phyloP scores from a whole-genome alignment of 2,797 vertebrate genomes.

The Sus cebifrons region DNA sequence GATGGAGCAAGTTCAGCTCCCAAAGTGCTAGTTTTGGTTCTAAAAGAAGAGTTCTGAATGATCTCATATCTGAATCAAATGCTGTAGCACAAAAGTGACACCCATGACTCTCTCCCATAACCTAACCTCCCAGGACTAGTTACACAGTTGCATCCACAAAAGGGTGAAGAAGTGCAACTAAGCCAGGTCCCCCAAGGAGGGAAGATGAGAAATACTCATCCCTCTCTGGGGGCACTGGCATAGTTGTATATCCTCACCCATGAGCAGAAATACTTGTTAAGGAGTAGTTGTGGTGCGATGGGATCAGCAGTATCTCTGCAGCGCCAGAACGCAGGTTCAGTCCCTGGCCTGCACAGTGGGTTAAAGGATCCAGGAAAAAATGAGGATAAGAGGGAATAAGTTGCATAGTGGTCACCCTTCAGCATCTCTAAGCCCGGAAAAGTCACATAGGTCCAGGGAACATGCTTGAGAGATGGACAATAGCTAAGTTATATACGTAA shows the following conservation, averaged over 20 bases:
- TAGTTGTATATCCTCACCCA: too few species aligned
- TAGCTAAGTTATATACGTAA: not conserved
- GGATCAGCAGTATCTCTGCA: too few species aligned
- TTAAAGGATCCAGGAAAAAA: not conserved
- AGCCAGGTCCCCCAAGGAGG: not conserved
- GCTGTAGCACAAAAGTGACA: not conserved
- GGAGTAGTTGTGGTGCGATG: too few species aligned
- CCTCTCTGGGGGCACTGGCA: too few species aligned
- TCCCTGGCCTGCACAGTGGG: too few species aligned
- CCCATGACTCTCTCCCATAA: not conserved
- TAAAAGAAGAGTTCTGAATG: not conserved
- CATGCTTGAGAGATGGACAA: not conserved
- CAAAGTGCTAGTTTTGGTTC: not conserved
- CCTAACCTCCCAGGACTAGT: not conserved
- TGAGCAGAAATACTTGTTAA: not conserved
- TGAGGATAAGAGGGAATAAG: not conserved
- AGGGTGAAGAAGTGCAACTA: not conserved
- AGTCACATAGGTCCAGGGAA: not conserved
- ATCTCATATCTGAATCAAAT: not conserved
- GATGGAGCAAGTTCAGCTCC: not conserved
- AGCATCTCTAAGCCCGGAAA: not conserved
- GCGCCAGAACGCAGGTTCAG: too few species aligned
- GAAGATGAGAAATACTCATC: not conserved
- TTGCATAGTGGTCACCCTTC: not conserved
- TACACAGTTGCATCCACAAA: not conserved